Percentiles rank a stretch among this genome's conserved stretches.
These are phyloP conservation scores for Drosophila buzzatii DNA, from an alignment of 2,888 invertebrate genomes.

Conservation along the genomic window DNA sequence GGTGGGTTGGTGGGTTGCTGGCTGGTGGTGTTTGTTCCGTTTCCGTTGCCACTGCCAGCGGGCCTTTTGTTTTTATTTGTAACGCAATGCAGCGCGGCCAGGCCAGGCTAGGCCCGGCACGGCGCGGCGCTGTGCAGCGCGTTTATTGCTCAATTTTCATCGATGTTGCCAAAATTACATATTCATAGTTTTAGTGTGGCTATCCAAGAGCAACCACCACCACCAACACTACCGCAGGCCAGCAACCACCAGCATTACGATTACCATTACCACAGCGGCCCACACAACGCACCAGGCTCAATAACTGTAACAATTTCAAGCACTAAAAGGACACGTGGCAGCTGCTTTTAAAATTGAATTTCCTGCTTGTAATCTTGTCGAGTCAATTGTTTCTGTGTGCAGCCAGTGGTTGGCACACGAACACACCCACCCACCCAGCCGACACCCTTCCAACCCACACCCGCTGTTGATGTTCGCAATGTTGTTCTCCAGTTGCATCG, in stretches of 20 bases:
- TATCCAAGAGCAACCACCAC: neutral
- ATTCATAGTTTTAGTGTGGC: constrained; percentile 62
- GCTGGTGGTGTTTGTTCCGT: constrained; percentile 68
- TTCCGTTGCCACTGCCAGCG: constrained; percentile 71
- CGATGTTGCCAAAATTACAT: constrained; percentile 67
- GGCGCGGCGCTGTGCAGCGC: constrained; percentile 7
- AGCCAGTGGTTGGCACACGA: constrained; percentile 2
- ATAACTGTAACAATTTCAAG: constrained; percentile 83
- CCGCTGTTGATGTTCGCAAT: constrained; percentile 12
- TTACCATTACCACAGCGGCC: constrained; percentile 43
- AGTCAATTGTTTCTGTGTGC: constrained; percentile 80
- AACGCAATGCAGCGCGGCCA: constrained; percentile 63
- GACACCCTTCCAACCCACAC: neutral
- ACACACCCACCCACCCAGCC: neutral
- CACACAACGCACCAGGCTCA: constrained; percentile 43
- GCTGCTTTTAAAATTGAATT: constrained; percentile 85
- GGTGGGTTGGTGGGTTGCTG: neutral
- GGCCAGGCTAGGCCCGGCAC: no score
- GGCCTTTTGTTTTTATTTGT: constrained; percentile 73
- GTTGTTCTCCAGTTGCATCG: constrained; percentile 20
- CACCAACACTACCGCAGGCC: constrained; percentile 16
- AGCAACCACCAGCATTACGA: constrained; percentile 37
- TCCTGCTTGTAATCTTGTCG: constrained; percentile 83
- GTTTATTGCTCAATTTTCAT: constrained; percentile 77
- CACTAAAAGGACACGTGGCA: constrained; percentile 85